Conservation (phyloP, 2,113 vertebrate genomes). For the Sphyrna mokarran region DNA sequence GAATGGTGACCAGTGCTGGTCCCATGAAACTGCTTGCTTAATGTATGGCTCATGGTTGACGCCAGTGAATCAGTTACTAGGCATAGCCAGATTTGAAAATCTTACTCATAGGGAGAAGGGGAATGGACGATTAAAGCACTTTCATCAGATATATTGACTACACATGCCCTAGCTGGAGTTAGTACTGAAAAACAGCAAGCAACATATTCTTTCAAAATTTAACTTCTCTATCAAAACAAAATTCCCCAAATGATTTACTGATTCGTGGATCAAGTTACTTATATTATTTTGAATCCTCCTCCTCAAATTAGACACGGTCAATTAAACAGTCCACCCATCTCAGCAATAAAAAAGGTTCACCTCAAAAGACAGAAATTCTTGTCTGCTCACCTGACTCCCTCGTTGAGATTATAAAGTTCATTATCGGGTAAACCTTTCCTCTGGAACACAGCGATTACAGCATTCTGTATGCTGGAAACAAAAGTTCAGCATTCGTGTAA, state of each 20-base stretch:
- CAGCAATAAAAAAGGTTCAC: neutral
- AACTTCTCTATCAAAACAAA: neutral
- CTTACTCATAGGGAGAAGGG: neutral
- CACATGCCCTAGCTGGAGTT: neutral
- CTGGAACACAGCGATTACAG: conserved; percentile 89
- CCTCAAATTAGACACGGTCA: neutral
- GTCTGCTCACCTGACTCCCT: conserved; percentile 84
- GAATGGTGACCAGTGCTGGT: neutral
- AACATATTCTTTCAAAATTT: neutral
- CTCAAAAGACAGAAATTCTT: neutral
- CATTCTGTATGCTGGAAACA: conserved; percentile 81
- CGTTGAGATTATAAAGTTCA: conserved; percentile 88
- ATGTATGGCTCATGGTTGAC: neutral
- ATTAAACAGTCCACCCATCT: neutral
- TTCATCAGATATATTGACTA: no score
- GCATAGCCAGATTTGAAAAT: neutral
- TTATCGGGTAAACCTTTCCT: conserved; percentile 84
- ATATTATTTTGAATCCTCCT: neutral
- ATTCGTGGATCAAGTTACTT: neutral
- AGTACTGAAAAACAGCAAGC: neutral
- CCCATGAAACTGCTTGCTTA: neutral
- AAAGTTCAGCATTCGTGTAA: conserved; percentile 29
- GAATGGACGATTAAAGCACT: neutral
- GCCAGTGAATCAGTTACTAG: neutral
- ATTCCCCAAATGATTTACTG: neutral